Base-by-base conservation (phyloP, 1,140 invertebrate species). In the Diorhabda carinulata region DNA sequence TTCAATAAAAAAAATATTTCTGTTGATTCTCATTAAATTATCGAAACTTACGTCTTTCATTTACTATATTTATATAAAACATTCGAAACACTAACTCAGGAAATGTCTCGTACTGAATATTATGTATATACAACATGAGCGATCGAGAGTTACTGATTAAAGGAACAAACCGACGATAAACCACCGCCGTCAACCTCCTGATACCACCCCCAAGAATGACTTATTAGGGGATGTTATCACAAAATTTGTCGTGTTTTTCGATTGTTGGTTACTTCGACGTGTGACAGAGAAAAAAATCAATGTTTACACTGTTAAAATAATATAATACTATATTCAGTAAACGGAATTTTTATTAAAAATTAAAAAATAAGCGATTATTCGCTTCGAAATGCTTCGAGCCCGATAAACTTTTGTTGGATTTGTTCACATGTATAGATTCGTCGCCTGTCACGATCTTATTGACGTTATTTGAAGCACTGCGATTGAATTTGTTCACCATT, bases 91-190 rank as follows among this genome's bases (percentile, higher is more conserved):
- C 58, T 25, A 41, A 41, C 58, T 42, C 58, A 40, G 25, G 5
- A 7, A 60, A 25, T 25, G 25, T 25, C 25, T 25, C 25, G 25
- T 25, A 25, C 25, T 25, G 25, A 25, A 25, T 25, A 25, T 25
- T 25, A 25, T 25, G 47, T n/a, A 52, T 52, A n/a, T n/a, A 52
- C 47, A 52, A 52, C 47, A n/a, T 8, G 47, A 62, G 43, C 61
- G 61, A 62, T 62, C 61, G 41, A 43, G 43, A 43, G 41, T 43
- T 43, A 62, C 61, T 62, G 61, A 62, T 62, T 62, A 62, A 41
- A 44, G 61, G 43, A 62, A 61, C 59, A 61, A 41, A 62, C 61
- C 61, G 43, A 41, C 61, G 61, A 62, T 62, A 62, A 62, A 62
- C 61, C 61, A 43, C 61, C 61, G 43, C 61, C 61, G 4, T 8